Evolutionary conservation across 2,888 invertebrate species (phyloP), one percentile per base, ranked within the genome.

Genomic region (Amiota mariae): DNA sequence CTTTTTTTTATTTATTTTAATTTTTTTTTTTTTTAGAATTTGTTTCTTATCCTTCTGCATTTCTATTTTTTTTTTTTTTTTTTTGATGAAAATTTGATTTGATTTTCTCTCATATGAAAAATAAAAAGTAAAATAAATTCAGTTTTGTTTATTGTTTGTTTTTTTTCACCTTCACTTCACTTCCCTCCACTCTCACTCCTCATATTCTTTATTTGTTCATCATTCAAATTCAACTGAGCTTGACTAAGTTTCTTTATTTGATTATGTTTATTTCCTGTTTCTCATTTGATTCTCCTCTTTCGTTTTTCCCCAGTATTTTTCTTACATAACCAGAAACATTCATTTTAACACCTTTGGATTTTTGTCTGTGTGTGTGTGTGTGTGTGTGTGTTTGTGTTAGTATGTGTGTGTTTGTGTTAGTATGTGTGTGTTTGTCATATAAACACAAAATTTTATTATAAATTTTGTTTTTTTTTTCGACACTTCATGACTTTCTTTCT

Each of bases 181-280:
- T 13, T 75, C 3, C 24, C n/a, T n/a, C n/a, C n/a, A n/a, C n/a
- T n/a, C n/a, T 36, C 6, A 6, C 36, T 2, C 36, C 36, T 0
- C 36, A 36, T 36, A 6, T 36, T 36, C 6, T 36, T 36, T 3
- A n/a, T 24, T 36, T 36, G 6, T 2, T 6, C 36, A 36, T 36
- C 36, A 36, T 36, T 36, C 36, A 36, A 4, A 36, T 36, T 36
- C 36, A 36, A 36, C 36, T 6, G 36, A 36, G 36, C 6, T 36
- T 36, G 36, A 36, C 36, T 74, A 74, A 77, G 78, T 77, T 83
- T 77, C 46, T 79, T 85, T 80, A 85, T 84, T 84, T 82, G 85
- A 85, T 84, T 85, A 84, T 85, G 80, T 85, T 84, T 84, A 83
- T 85, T 84, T 75, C 80, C 76, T 74, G 77, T 80, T 75, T 63